phyloP scores from a whole-genome alignment of 2,797 vertebrate species.

The Lutra lutra region DNA sequence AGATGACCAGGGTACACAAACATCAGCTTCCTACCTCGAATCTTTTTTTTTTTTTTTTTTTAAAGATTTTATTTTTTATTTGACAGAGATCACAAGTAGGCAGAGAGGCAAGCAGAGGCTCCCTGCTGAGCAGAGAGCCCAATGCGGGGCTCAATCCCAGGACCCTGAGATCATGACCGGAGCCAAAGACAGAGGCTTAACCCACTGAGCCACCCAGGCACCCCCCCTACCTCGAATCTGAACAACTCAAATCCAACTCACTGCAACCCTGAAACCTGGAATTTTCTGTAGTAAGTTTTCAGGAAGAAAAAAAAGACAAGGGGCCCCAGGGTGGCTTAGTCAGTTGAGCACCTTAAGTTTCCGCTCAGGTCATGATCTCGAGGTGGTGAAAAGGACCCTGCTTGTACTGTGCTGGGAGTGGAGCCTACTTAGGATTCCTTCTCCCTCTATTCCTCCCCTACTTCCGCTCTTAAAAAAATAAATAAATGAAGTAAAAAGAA shows the following conservation, averaged over 20 bases:
- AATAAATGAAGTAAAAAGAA: neutral
- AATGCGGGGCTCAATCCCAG: no score
- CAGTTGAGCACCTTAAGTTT: neutral
- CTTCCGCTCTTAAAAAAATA: neutral
- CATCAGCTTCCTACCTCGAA: neutral
- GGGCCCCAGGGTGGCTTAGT: neutral
- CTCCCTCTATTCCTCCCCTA: neutral
- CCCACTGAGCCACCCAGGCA: no score
- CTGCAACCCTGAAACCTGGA: neutral
- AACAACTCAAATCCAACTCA: slow-evolving; percentile 6
- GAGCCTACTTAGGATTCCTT: neutral
- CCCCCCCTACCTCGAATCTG: neutral
- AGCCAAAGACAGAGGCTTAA: no score
- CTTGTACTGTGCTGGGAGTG: neutral
- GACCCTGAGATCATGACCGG: no score
- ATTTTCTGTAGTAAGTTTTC: neutral
- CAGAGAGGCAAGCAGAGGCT: no score
- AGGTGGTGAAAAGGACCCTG: neutral
- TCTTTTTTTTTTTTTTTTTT: neutral
- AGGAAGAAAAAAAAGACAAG: neutral
- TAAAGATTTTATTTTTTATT: no score
- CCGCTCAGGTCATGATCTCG: neutral
- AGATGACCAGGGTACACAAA: slow-evolving; percentile 4
- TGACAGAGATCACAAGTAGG: no score
- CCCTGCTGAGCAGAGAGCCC: no score